Evolutionary conservation across 2,888 invertebrate species (phyloP), one percentile per base, ranked within the genome.

Genomic region (Charanyca ferruginea): DNA sequence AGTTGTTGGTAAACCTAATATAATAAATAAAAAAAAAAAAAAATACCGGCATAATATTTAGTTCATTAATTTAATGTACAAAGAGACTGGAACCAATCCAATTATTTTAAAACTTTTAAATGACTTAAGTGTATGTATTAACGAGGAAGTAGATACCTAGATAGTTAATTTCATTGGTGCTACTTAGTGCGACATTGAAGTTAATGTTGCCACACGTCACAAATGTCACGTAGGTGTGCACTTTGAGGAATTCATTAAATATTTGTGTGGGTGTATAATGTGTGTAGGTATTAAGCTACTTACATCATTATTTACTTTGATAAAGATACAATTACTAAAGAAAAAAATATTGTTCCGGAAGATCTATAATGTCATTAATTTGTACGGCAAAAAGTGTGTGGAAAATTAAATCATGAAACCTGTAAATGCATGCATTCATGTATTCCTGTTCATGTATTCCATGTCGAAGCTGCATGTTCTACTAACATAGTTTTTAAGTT

Each of bases 181-280:
- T 38, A 22, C n/a, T n/a, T n/a, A n/a, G 18, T 38, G n/a, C 16
- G 45, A 45, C 20, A 60, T 51, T 60, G 18, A 61, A 41, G 3
- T 35, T 48, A 69, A 42, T 48, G 22, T 42, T 42, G 11, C 25
- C 32, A 60, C n/a, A 52, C n/a, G n/a, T 60, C 16, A 47, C 7
- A 35, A 53, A 35, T 62, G 6, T 35, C 62, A 62, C 42, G 62
- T 42, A 53, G 22, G 8, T 68, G 18, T 41, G 41, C 6, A 35
- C 9, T 69, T 67, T 22, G 9, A 7, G n/a, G 20, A 35, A 20
- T 42, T 48, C 7, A 41, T 48, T 7, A 41, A 66, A 58, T 66
- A 32, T 20, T 57, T 8, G 16, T 18, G 13, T n/a, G 23, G 2
- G 8, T 35, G 18, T 55, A 16, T 38, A 13, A 38, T 38, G 38